Evolutionary conservation across 2,888 invertebrate genomes (phyloP).

Genomic region (Silvanus unidentatus): DNA sequence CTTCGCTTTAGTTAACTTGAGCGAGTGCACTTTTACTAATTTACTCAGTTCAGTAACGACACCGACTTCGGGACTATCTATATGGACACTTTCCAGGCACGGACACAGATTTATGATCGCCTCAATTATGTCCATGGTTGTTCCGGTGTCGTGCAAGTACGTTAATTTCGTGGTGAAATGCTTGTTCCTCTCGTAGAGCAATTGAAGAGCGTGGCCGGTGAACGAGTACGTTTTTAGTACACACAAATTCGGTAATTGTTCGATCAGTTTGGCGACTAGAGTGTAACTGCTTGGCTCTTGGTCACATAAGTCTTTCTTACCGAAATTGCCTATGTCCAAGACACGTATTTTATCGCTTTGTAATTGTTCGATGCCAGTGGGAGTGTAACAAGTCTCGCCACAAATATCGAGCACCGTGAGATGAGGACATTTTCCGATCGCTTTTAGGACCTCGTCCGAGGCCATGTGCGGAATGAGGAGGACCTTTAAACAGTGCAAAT

Average conservation of each 20-base stretch:
- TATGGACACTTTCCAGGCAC: conserved; percentile 57
- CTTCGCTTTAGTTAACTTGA: conserved; percentile 47
- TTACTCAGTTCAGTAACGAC: conserved; percentile 50
- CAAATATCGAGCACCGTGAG: conserved; percentile 61
- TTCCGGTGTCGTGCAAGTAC: conserved; percentile 61
- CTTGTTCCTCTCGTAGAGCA: conserved; percentile 51
- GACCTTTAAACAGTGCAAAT: conserved; percentile 54
- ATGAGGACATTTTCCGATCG: conserved; percentile 52
- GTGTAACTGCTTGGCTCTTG: conserved; percentile 37
- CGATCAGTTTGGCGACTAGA: conserved; percentile 58
- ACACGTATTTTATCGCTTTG: conserved; percentile 54
- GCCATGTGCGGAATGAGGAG: conserved; percentile 66
- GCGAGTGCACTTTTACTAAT: conserved; percentile 49
- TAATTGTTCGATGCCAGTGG: conserved; percentile 57
- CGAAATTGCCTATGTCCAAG: conserved; percentile 64
- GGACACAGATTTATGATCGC: conserved; percentile 59
- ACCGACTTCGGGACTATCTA: conserved; percentile 50
- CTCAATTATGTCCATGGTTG: conserved; percentile 54
- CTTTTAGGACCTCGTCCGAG: conserved; percentile 60
- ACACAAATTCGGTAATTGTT: conserved; percentile 58
- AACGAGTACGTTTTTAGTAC: conserved; percentile 63
- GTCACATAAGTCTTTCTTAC: conserved; percentile 63
- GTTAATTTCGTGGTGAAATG: conserved; percentile 59
- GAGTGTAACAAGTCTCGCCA: conserved; percentile 64
- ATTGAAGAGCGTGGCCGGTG: conserved; percentile 57